Conservation (phyloP, 1,140 invertebrate genomes). For the Trypoxylus dichotomus region DNA sequence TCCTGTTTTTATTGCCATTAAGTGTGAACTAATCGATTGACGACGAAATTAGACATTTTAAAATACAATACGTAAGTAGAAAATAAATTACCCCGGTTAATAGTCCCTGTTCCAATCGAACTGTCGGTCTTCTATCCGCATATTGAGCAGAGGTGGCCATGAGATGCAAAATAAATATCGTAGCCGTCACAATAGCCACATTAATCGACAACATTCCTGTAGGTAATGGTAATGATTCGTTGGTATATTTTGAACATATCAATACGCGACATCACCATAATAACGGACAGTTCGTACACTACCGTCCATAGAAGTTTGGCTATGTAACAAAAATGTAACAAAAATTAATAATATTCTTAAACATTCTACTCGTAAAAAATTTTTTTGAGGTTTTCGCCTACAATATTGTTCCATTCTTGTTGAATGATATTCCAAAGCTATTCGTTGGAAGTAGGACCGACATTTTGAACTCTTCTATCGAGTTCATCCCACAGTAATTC, state of each 20-base stretch:
- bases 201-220: neutral
- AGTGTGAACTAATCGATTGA: slow-evolving; percentile 32
- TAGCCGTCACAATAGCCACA: neutral
- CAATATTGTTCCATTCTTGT: no score
- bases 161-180: neutral
- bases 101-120: slow-evolving; percentile 37
- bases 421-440: no score
- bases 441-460: no score
- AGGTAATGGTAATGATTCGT: neutral
- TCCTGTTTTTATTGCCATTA: slow-evolving; percentile 31
- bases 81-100: slow-evolving; percentile 37
- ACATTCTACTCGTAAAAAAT: no score
- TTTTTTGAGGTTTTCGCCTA: no score
- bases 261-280: no score
- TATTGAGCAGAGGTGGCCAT: neutral
- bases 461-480: no score
- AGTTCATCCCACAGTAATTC: no score
- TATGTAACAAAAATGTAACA: no score
- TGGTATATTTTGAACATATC: neutral
- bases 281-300: no score
- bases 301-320: no score
- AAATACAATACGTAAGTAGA: neutral
- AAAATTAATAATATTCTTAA: no score
- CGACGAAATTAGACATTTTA: neutral
- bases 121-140: slow-evolving; percentile 35